Evolutionary conservation across 2,113 vertebrate genomes (phyloP).

Genomic region (Ciconia stormi): DNA sequence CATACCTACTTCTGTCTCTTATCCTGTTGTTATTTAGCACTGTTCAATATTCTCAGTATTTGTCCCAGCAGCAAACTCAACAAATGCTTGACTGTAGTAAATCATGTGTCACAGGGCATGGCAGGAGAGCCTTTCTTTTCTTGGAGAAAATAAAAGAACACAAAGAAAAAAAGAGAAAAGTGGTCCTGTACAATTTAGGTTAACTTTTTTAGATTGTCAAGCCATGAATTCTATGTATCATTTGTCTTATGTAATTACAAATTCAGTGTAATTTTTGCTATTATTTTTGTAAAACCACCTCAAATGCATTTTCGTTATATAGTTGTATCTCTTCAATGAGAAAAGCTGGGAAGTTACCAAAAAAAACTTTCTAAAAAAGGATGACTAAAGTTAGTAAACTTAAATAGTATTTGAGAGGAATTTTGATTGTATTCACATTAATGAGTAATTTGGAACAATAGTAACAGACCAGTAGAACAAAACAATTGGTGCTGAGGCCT

Average conservation of each 20-base stretch:
- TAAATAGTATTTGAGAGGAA: not conserved
- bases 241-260: not conserved
- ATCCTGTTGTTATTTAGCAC: not conserved
- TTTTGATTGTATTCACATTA: not conserved
- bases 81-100: not conserved
- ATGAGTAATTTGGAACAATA: not conserved
- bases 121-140: not conserved
- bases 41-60: not conserved
- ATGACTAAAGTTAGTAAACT: not conserved
- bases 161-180: not conserved
- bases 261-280: not conserved
- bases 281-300: not conserved
- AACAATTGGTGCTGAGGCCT: not conserved
- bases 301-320: not conserved
- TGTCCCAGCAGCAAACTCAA: not conserved
- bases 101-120: not conserved
- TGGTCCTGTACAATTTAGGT: not conserved
- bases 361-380: not conserved
- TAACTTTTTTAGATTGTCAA: not conserved
- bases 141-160: not conserved
- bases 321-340: not conserved
- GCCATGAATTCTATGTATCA: not conserved
- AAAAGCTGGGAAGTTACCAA: not conserved
- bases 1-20: not conserved
- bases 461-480: not conserved